Evolutionary conservation across 2,888 invertebrate species (phyloP), one percentile per base, ranked within the genome.

Genomic region (Cephus pulcher): DNA sequence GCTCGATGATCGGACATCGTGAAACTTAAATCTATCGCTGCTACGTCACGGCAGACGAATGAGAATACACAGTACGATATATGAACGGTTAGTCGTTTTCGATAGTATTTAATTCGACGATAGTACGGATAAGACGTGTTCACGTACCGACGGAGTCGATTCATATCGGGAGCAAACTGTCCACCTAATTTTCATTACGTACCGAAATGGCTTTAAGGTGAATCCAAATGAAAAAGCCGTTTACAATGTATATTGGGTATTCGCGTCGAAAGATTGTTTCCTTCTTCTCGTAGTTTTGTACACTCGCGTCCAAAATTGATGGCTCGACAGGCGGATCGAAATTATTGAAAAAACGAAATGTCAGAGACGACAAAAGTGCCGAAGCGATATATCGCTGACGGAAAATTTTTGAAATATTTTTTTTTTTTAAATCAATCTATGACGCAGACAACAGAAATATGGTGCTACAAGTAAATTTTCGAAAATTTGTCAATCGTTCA

Each of bases 71-170:
- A 75, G 30, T 1, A 34, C 15, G 34, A 74, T 34, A 88, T 87
- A 89, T 82, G 81, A 76, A 85, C 79, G 80, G 83, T 87, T 87
- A 23, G 23, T 9, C 56, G 56, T 56, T 56, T 56, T 56, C 56
- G 9, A 56, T 56, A 9, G 23, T 56, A 9, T 56, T 56, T 56
- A 56, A 23, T 56, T 23, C 9, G 9, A 56, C 23, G 23, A 23
- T 56, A 37, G 37, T 56, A 56, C 56, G 23, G 23, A 56, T 56
- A 23, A 56, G 56, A 56, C 23, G 15, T 12, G 56, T 23, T 56
- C 56, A 9, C 56, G 56, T 56, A 56, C 23, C 56, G 23, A 56
- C 23, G 23, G 9, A 56, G 56, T 56, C 56, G 56, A 56, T 23
- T 15, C 56, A 0, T 23, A 56, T 23, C 23, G 23, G 9, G 56